A percentile compares a stretch with the other conserved stretches of the same genome.
Evolutionary conservation across 2,797 vertebrate genomes (phyloP).

Genomic region (Lepilemur septentrionalis): DNA sequence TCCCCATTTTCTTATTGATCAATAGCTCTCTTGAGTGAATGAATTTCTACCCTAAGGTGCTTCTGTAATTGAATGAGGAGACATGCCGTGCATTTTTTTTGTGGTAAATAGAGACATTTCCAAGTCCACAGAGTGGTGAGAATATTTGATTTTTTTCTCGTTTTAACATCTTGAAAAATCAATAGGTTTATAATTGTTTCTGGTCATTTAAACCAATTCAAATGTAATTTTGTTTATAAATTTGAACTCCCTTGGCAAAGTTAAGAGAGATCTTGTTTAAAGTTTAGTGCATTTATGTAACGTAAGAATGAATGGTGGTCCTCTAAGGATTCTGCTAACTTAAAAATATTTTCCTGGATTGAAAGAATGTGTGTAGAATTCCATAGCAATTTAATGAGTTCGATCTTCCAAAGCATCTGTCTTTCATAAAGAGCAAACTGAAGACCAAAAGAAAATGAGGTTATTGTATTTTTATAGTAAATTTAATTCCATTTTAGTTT

Average conservation of each 20-base stretch:
- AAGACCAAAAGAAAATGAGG: slow-evolving; percentile 28
- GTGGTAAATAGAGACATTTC: slow-evolving; percentile 79
- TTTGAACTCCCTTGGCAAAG: neutral
- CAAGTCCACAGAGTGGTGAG: slow-evolving; percentile 74
- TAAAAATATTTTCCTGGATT: neutral
- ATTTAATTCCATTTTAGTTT: slow-evolving; percentile 30
- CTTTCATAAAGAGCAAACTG: slow-evolving; percentile 2
- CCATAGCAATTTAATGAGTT: neutral
- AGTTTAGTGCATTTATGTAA: neutral
- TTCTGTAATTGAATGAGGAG: slow-evolving; percentile 77
- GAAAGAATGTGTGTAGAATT: slow-evolving; percentile 8
- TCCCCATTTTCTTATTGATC: slow-evolving; percentile 28
- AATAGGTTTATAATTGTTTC: neutral
- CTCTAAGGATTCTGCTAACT: neutral
- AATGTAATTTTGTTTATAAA: slow-evolving; percentile 49
- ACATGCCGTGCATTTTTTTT: slow-evolving; percentile 70
- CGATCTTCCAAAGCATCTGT: neutral
- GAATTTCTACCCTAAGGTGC: slow-evolving; percentile 73
- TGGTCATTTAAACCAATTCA: slow-evolving; percentile 30
- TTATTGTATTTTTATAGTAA: slow-evolving; percentile 6
- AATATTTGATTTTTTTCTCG: slow-evolving; percentile 76
- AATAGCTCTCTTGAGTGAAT: slow-evolving; percentile 68
- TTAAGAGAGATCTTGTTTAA: neutral
- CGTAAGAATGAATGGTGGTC: neutral
- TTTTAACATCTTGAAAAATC: slow-evolving; percentile 46